phyloP scores from a whole-genome alignment of 2,797 vertebrate genomes.

The Dipus sagitta region DNA sequence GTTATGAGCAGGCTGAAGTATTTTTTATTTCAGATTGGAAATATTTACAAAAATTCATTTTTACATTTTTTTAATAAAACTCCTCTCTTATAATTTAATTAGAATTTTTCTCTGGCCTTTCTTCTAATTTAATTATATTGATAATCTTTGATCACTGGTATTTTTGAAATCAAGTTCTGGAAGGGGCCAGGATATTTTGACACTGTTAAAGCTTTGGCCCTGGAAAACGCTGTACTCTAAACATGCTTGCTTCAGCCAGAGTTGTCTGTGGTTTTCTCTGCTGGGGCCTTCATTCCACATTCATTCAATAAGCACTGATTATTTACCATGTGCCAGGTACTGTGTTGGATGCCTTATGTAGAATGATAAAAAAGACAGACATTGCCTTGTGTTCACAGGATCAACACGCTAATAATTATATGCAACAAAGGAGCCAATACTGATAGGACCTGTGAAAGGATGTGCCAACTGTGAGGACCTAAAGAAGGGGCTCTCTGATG shows the following conservation, averaged over 20 bases:
- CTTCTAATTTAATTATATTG: conserved; percentile 39
- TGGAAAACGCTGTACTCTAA: conserved; percentile 35
- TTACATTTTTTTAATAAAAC: not conserved
- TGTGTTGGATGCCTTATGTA: not conserved
- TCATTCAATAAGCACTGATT: not conserved
- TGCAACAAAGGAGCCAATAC: not conserved
- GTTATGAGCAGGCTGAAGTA: not conserved
- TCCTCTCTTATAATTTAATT: not conserved
- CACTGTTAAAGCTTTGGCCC: conserved; percentile 6
- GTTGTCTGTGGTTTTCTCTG: conserved; percentile 42
- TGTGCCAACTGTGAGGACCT: not conserved
- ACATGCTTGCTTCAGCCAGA: not conserved
- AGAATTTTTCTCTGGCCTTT: conserved; percentile 17
- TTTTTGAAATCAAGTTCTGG: conserved; percentile 46
- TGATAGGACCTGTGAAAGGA: not conserved
- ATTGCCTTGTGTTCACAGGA: not conserved
- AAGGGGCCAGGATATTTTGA: conserved; percentile 37
- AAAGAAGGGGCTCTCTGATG: not conserved
- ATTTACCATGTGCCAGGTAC: not conserved
- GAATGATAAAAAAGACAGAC: not conserved
- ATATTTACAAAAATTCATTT: conserved; percentile 41
- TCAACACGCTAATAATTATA: not conserved
- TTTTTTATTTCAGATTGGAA: not conserved
- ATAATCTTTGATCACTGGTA: conserved; percentile 4
- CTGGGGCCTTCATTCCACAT: not conserved